These are phyloP conservation scores for Leptarthrus brevirostris DNA, from an alignment of 2,888 invertebrate species.

Conservation along the genomic window DNA sequence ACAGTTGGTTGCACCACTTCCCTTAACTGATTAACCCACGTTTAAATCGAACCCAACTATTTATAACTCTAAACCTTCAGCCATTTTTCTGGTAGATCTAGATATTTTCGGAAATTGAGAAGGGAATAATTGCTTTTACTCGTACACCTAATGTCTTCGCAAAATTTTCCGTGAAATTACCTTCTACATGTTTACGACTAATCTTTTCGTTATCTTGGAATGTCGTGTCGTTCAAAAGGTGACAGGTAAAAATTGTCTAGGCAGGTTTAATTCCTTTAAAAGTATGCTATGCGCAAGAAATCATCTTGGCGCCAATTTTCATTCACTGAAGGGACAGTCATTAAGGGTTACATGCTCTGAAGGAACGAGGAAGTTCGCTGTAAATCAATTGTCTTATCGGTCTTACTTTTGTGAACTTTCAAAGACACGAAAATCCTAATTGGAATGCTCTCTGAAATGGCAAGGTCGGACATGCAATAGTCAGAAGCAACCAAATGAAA, in stretches of 20 bases:
- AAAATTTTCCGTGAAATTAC: background rate
- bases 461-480: too few relatives aligned
- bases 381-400: too few relatives aligned
- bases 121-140: background rate
- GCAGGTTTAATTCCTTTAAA: background rate
- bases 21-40: slow-evolving; percentile 13
- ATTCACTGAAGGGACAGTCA: background rate
- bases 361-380: too few relatives aligned
- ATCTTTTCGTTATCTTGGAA: background rate
- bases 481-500: too few relatives aligned
- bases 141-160: background rate
- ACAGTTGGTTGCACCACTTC: slow-evolving; percentile 26
- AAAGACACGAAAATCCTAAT: too few relatives aligned
- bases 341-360: slow-evolving; percentile 15
- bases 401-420: too few relatives aligned
- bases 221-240: background rate
- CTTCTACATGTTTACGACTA: background rate
- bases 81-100: background rate
- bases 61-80: slow-evolving; percentile 21
- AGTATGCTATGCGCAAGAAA: background rate
- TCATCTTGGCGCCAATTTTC: background rate
- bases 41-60: slow-evolving; percentile 4
- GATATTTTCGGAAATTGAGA: background rate
- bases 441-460: too few relatives aligned
- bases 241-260: slow-evolving; percentile 4